A percentile compares a stretch with the other conserved stretches of the same genome.
Conservation (phyloP, 2,888 invertebrate species). For the Lumbricus terrestris region DNA sequence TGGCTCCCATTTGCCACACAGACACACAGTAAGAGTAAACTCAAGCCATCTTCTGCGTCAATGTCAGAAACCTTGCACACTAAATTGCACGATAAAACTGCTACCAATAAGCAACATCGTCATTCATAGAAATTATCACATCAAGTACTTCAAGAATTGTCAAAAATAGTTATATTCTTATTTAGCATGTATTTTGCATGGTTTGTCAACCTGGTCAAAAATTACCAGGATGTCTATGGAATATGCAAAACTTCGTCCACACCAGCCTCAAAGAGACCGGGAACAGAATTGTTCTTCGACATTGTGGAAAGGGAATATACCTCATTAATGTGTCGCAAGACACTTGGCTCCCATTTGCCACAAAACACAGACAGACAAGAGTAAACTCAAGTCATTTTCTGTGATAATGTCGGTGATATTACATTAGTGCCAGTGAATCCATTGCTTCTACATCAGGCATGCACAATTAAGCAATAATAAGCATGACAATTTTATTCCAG, state of each 20-base stretch:
- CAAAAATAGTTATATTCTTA: too few species aligned
- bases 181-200: constrained; percentile 13
- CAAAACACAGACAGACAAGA: not conserved
- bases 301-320: constrained; percentile 16
- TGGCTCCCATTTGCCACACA: constrained; percentile 6
- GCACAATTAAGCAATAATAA: not conserved
- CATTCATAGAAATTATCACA: too few species aligned
- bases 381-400: not conserved
- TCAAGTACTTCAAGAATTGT: too few species aligned
- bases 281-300: constrained; percentile 15
- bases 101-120: too few species aligned
- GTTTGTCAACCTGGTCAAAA: not conserved
- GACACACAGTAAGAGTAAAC: not conserved
- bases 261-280: not conserved
- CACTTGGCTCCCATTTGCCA: constrained; percentile 15
- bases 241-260: constrained; percentile 16
- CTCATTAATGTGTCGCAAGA: not conserved
- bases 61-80: not conserved
- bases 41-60: not conserved
- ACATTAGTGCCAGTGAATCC: not conserved
- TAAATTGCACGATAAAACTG: not conserved
- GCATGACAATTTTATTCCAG: not conserved
- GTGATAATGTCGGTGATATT: not conserved
- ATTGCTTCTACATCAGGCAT: not conserved
- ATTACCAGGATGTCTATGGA: not conserved